A percentile compares a stretch with the other conserved stretches of the same genome.
Conservation (phyloP, 1,140 invertebrate genomes). For the Trichonephila clavata region DNA sequence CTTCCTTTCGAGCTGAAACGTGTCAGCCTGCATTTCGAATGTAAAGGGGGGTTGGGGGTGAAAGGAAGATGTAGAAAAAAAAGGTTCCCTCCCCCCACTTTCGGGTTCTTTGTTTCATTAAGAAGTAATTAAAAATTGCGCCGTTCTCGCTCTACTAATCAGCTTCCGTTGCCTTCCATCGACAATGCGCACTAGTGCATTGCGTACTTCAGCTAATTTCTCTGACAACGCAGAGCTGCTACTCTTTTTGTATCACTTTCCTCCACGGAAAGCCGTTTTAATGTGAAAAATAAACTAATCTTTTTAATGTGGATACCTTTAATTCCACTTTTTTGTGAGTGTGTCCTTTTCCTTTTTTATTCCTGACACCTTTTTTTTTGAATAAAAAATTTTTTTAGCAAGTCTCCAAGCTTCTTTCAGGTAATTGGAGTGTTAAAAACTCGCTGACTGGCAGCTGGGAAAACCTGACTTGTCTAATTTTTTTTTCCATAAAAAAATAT, state of each 20-base stretch:
- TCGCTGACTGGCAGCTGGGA: conserved; percentile 62
- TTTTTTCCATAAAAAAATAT: conserved; percentile 20
- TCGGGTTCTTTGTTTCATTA: conserved; percentile 75
- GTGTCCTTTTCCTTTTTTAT: conserved; percentile 31
- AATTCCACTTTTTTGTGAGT: conserved; percentile 61
- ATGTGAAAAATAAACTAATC: conserved; percentile 77
- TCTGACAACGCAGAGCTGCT: conserved; percentile 62
- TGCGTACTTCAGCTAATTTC: conserved; percentile 65
- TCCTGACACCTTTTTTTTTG: conserved; percentile 18
- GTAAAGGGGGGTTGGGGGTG: conserved; percentile 2
- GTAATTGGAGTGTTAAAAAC: conserved; percentile 75
- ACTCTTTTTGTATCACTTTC: conserved; percentile 74
- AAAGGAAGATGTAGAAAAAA: conserved; percentile 1
- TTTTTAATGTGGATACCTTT: conserved; percentile 77
- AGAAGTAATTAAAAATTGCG: conserved; percentile 76
- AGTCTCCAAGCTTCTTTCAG: conserved; percentile 49
- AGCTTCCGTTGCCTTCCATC: conserved; percentile 52
- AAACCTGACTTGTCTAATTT: conserved; percentile 55
- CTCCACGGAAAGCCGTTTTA: conserved; percentile 62
- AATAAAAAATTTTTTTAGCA: background rate
- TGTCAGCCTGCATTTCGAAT: conserved; percentile 52
- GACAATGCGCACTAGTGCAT: conserved; percentile 68
- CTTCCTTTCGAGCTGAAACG: background rate
- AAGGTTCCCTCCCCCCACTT: background rate
- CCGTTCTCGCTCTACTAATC: conserved; percentile 59